phyloP scores from a whole-genome alignment of 2,113 vertebrate genomes.

The Stegastes partitus region DNA sequence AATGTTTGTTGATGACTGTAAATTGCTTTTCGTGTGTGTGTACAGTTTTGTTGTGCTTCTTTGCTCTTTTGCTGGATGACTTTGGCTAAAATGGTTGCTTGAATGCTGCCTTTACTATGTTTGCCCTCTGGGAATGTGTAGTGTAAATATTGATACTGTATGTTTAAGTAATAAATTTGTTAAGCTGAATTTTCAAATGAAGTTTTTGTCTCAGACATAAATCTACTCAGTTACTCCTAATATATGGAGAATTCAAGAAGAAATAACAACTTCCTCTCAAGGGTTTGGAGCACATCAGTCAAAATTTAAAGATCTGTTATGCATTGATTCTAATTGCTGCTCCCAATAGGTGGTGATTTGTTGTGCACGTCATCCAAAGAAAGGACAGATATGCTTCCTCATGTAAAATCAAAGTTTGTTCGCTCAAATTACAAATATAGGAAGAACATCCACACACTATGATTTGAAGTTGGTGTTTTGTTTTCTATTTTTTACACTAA shows the following conservation, averaged over 20 bases:
- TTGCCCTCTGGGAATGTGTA: slow-evolving; percentile 46
- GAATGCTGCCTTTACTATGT: slow-evolving; percentile 47
- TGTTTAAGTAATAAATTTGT: slow-evolving; percentile 81
- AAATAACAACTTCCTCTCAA: too few species aligned
- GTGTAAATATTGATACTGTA: slow-evolving; percentile 70
- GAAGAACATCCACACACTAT: not conserved
- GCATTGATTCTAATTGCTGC: not conserved
- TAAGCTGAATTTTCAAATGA: slow-evolving; percentile 69
- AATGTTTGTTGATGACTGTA: slow-evolving; percentile 56
- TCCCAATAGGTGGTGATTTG: not conserved
- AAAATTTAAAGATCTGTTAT: not conserved
- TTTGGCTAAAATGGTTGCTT: slow-evolving; percentile 54
- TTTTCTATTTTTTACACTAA: not conserved
- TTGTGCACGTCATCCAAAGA: slow-evolving; percentile 1
- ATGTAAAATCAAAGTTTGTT: not conserved
- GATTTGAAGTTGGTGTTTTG: not conserved
- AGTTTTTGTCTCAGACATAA: not conserved
- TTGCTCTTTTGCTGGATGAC: slow-evolving; percentile 64
- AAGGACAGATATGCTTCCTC: not conserved
- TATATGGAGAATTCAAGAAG: not conserved
- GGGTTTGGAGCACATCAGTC: too few species aligned
- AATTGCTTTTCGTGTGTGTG: slow-evolving; percentile 38
- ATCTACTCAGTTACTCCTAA: not conserved
- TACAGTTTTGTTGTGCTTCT: slow-evolving; percentile 52
- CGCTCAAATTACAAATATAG: not conserved